Percentiles rank a stretch among this genome's conserved stretches.
Evolutionary conservation across 2,888 invertebrate species (phyloP).

Genomic region (Leptinotarsa juncta): DNA sequence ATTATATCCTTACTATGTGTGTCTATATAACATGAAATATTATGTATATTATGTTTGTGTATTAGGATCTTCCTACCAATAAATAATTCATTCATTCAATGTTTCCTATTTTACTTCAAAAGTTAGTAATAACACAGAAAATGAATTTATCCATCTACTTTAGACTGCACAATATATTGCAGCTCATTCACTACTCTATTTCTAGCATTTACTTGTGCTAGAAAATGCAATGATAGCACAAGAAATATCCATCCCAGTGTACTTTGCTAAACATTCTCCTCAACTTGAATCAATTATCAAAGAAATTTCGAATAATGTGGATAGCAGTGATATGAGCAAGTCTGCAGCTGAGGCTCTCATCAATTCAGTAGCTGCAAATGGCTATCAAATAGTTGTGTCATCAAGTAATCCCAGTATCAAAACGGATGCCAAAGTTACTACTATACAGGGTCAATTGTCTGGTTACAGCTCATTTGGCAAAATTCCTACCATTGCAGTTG

Average conservation of each 20-base stretch:
- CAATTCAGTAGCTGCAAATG: conserved; percentile 91
- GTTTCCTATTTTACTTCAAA: too few relatives aligned
- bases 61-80: too few relatives aligned
- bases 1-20: too few relatives aligned
- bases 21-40: too few relatives aligned
- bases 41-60: too few relatives aligned
- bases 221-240: conserved; percentile 84
- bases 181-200: conserved; percentile 32
- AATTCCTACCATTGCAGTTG: conserved; percentile 86
- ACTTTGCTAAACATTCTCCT: conserved; percentile 82
- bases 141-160: neutral
- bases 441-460: conserved; percentile 85
- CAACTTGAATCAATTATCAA: conserved; percentile 80
- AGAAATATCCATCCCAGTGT: conserved; percentile 86
- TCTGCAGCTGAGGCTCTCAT: conserved; percentile 87
- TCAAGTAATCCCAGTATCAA: conserved; percentile 78
- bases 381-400: conserved; percentile 91
- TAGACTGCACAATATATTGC: neutral
- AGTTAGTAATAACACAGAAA: neutral
- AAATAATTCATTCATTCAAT: too few relatives aligned
- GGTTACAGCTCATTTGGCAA: conserved; percentile 77
- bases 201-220: conserved; percentile 78
- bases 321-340: conserved; percentile 77
- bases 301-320: conserved; percentile 78
- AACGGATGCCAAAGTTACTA: conserved; percentile 86